Evolutionary conservation across 2,113 vertebrate genomes (phyloP).

Genomic region (Danionella cerebrum): DNA sequence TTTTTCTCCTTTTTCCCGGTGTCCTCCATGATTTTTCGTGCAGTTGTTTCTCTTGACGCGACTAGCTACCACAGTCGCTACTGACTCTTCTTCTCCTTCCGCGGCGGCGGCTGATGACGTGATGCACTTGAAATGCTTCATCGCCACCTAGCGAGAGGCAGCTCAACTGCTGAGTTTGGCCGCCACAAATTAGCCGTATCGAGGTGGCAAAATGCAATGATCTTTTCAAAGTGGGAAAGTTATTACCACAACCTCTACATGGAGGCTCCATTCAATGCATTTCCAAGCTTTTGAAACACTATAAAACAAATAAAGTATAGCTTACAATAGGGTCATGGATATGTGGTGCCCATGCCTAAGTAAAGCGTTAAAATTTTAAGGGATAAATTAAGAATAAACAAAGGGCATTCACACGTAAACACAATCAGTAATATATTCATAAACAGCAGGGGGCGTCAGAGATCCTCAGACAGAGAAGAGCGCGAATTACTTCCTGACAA

Average conservation of each 20-base stretch:
- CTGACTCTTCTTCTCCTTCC: slow-evolving; percentile 6
- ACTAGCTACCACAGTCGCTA: background rate
- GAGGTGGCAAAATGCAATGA: background rate
- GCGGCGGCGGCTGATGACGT: background rate
- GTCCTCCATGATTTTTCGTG: slow-evolving; percentile 60
- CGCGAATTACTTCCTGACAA: too few relatives aligned
- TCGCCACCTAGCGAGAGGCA: background rate
- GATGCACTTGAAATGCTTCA: background rate
- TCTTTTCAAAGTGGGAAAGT: too few relatives aligned
- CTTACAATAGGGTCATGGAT: too few relatives aligned
- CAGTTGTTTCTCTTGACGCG: background rate
- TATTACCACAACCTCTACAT: too few relatives aligned
- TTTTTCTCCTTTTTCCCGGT: slow-evolving; percentile 69
- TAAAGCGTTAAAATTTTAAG: too few relatives aligned
- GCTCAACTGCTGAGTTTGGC: background rate
- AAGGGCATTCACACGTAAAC: too few relatives aligned
- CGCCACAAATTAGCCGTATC: background rate
- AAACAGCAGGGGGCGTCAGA: slow-evolving; percentile 28
- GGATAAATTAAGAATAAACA: too few relatives aligned
- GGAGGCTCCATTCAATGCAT: too few relatives aligned
- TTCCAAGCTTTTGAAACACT: too few relatives aligned
- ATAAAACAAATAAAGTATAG: too few relatives aligned
- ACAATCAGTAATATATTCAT: background rate
- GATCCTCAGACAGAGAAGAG: background rate
- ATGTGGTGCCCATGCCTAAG: too few relatives aligned